Evolutionary conservation across 1,140 invertebrate species (phyloP).

Genomic region (Melanaphis sacchari): DNA sequence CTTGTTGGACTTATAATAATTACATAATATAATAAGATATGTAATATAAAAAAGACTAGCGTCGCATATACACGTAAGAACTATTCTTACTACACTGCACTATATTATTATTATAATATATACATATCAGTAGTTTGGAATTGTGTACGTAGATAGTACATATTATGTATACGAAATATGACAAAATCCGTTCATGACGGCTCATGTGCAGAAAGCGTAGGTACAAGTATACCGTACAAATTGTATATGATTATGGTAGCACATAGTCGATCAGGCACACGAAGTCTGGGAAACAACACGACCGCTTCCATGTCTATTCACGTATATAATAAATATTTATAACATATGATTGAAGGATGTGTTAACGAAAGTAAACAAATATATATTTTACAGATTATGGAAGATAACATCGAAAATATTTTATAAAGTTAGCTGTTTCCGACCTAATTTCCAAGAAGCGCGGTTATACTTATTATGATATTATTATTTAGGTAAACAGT

Average conservation of each 20-base stretch:
- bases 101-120: background rate
- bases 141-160: too few species aligned
- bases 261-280: background rate
- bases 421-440: background rate
- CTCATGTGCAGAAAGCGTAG: background rate
- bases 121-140: background rate
- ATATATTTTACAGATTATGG: background rate
- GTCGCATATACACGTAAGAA: background rate
- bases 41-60: background rate
- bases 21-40: background rate
- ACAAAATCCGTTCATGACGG: background rate
- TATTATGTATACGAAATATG: too few species aligned
- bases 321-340: background rate
- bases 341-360: background rate
- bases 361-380: conserved; percentile 18
- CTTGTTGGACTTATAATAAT: background rate
- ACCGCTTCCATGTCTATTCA: background rate
- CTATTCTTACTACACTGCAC: background rate
- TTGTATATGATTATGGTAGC: background rate
- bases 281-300: background rate
- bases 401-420: background rate
- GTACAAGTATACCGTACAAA: background rate
- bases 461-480: background rate
- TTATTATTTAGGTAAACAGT: background rate
- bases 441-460: background rate